Base-by-base conservation (phyloP, 37 sponge, comb jelly and placozoan species). In the Lycopodina hypogea region DNA sequence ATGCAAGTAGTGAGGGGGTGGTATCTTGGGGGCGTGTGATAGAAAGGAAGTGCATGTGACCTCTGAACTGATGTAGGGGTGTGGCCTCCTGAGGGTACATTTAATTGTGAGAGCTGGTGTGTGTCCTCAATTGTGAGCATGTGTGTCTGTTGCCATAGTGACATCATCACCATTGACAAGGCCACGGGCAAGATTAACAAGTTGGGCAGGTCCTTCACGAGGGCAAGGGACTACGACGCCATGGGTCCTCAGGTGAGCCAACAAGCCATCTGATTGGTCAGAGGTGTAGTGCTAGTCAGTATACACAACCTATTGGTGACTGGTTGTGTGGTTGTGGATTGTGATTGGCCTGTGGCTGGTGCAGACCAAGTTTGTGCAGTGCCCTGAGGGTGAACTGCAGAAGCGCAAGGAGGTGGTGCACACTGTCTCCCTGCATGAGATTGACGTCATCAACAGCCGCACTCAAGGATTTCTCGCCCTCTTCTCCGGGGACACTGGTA, bases 401-500 rank as follows among this genome's bases (percentile, higher is more conserved):
- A 97, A 97, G 82, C 50, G 98, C 19, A 95, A 95, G 84, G 98
- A 97, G 72, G 98, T 97, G 23, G 98, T 97, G 0, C 98, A 97
- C 85, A 97, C 98, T 18, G 98, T 97, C 23, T 81, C 87, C n/a
- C 91, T 97, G 42, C 98, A 97, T 70, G 98, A 97, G 85, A 93
- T 97, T 68, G 98, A 97, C 57, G 98, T 97, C 33, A 97, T 97
- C 86, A 97, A 97, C 91, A 92, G 93, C 63, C 72, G 98, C 37
- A 87, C 88, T 17, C 98, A 97, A 55, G 98, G 98, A 1, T 97
- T 97, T 75, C 89, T 97, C 22, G 98, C 98, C 18, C 89, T 95
- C n/a, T 97, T 95, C 74, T 97, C 98, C 28, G 95, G 92, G 82
- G 56, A 90, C 79, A 37, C 30, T 19, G 70, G 66, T 65, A 12